Evolutionary conservation across 2,888 invertebrate genomes (phyloP).

Genomic region (Diabrotica balteata): DNA sequence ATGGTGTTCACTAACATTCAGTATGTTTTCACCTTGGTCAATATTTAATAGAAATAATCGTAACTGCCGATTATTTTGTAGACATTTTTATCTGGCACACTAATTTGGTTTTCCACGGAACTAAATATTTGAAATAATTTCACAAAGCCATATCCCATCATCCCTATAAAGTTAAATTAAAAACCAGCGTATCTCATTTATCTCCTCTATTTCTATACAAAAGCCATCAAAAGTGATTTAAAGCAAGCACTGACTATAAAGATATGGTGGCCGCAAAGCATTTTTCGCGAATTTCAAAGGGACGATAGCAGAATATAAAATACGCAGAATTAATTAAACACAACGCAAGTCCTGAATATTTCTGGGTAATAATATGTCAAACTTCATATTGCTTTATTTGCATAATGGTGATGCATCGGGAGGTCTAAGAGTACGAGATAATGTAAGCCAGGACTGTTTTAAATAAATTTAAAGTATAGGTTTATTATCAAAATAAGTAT

Average conservation of each 20-base stretch:
- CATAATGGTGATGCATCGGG: slow-evolving; percentile 27
- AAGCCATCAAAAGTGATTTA: slow-evolving; percentile 21
- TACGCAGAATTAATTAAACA: slow-evolving; percentile 27
- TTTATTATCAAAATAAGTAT: too few relatives aligned
- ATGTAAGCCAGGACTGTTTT: slow-evolving; percentile 1
- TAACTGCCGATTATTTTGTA: too few relatives aligned
- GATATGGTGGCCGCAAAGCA: slow-evolving; percentile 13
- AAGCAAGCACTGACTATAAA: slow-evolving; percentile 10
- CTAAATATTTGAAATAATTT: too few relatives aligned
- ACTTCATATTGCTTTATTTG: slow-evolving; percentile 24
- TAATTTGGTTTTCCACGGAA: too few relatives aligned
- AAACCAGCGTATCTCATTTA: background rate
- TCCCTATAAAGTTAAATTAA: slow-evolving; percentile 2
- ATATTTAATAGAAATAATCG: too few relatives aligned
- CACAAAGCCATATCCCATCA: background rate
- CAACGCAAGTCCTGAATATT: slow-evolving; percentile 24
- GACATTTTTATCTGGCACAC: too few relatives aligned
- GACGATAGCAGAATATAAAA: slow-evolving; percentile 23
- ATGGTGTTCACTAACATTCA: too few relatives aligned
- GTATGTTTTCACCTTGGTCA: too few relatives aligned
- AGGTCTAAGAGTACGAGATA: slow-evolving; percentile 19
- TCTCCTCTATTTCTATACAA: slow-evolving; percentile 3
- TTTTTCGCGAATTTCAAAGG: slow-evolving; percentile 24
- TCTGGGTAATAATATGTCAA: slow-evolving; percentile 29
- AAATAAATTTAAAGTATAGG: background rate